Evolutionary conservation across 2,888 invertebrate species (phyloP), one percentile per base, ranked within the genome.

Genomic region (Chesias legatella): DNA sequence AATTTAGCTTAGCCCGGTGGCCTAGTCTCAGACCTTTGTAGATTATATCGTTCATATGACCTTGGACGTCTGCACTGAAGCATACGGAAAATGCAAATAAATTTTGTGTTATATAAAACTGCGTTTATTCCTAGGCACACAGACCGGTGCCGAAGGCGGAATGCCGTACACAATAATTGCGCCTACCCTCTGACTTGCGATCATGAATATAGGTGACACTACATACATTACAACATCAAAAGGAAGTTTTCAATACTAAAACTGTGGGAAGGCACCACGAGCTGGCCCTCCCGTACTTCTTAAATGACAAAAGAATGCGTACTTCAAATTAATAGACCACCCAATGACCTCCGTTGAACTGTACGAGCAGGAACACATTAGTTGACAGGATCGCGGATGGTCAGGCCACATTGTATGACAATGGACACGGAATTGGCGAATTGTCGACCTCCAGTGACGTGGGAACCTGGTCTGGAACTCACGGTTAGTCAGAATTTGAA

Each of bases 301-400:
- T 31, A 39, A 41, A 43, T 24, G 24, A 27, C 39, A 42, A 43
- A 39, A 41, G 42, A 48, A 40, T 47, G 33, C 33, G 36, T 26
- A 45, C 40, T 45, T 37, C 38, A 37, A 48, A 47, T 49, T 36
- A 51, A 37, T 39, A 47, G 47, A 43, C 49, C 42, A 53, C 47
- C 34, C 43, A 43, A 26, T 30, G 43, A 39, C 39, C 48, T 43
- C 41, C 7, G 22, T 32, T 44, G 33, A 48, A 46, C 47, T 48
- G 32, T 32, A 49, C 37, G 44, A 43, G 46, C 54, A 51, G 54
- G 54, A 51, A 54, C 54, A 36, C 48, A 51, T 48, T 46, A 51
- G 48, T 51, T 47, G 48, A 33, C 24, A 2, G 33, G 13, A 35
- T 36, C 33, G 25, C 11, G 29, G 38, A 41, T 11, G 33, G 35